Conservation (phyloP, 2,797 vertebrate species). For the Glossophaga mutica region DNA sequence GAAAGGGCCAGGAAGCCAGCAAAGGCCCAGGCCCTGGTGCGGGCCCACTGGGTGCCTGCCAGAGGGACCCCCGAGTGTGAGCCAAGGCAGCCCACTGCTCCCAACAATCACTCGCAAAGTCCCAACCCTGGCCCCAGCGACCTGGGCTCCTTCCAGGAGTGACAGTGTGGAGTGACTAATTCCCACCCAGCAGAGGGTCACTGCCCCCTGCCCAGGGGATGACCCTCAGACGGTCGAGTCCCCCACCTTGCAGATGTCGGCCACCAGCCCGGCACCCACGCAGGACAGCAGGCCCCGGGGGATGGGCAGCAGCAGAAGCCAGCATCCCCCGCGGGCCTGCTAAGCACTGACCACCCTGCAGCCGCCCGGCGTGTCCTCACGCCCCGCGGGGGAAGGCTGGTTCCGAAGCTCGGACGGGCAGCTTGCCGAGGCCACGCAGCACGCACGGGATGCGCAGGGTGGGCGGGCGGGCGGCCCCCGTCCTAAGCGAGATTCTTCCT, state of each 20-base stretch:
- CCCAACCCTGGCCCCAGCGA: neutral
- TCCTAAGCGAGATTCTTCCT: neutral
- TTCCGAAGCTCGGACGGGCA: neutral
- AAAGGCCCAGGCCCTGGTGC: neutral
- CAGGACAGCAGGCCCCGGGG: neutral
- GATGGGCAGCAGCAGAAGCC: neutral
- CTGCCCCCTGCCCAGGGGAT: neutral
- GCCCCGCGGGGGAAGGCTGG: too few relatives aligned
- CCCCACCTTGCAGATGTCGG: neutral
- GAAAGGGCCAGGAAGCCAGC: neutral
- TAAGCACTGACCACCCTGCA: fast-evolving
- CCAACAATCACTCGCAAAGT: neutral
- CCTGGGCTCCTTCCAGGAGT: neutral
- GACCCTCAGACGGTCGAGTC: neutral
- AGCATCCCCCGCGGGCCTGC: neutral
- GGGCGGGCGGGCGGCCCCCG: fast-evolving
- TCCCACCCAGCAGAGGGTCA: neutral
- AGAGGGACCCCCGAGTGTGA: neutral
- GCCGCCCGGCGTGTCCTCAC: neutral
- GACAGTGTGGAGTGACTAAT: neutral
- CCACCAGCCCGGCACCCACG: neutral
- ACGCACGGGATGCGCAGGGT: fast-evolving
- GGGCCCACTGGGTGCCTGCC: neutral
- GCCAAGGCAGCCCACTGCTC: neutral
- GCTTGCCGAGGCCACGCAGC: neutral